Evolutionary conservation across 2,113 vertebrate species (phyloP).

Genomic region (Oceanodroma tethys): DNA sequence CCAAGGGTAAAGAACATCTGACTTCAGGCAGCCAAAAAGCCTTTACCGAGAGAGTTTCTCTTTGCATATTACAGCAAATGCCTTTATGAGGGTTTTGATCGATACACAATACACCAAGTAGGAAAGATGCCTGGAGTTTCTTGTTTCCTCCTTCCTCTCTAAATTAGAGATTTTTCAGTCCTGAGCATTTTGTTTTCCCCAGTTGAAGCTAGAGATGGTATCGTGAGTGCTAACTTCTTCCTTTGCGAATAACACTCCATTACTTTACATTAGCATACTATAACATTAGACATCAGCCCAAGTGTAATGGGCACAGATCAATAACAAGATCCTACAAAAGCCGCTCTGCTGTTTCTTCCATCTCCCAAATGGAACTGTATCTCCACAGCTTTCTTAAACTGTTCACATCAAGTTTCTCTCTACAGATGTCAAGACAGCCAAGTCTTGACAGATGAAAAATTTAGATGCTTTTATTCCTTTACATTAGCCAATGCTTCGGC

Average conservation of each 20-base stretch:
- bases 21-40: not conserved
- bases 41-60: not conserved
- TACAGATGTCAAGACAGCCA: not conserved
- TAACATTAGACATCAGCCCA: not conserved
- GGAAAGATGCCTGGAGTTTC: not conserved
- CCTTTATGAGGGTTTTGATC: not conserved
- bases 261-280: not conserved
- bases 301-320: not conserved
- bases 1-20: conserved; percentile 10
- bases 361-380: not conserved
- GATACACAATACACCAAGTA: rapidly evolving
- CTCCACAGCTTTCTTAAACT: not conserved
- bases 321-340: not conserved
- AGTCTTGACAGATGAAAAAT: not conserved
- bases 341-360: not conserved
- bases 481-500: not conserved
- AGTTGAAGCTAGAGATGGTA: not conserved
- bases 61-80: not conserved
- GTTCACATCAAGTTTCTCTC: not conserved
- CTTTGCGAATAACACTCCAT: not conserved
- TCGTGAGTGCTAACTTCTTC: not conserved
- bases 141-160: not conserved
- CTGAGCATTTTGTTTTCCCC: not conserved
- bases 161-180: not conserved
- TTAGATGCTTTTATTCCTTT: not conserved